Conservation (phyloP, 2,888 invertebrate species). For the Brachycybe producta region DNA sequence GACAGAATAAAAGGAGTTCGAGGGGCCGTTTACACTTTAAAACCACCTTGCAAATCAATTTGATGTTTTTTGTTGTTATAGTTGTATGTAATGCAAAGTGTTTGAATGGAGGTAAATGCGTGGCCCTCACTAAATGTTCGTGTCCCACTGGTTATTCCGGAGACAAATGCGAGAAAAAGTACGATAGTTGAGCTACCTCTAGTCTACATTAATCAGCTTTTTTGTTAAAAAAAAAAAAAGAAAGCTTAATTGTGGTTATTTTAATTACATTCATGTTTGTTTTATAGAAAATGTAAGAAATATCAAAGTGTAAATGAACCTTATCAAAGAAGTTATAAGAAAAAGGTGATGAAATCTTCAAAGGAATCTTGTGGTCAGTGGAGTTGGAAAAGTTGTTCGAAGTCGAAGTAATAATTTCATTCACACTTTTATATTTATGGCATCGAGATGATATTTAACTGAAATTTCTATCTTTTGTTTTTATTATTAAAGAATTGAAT, state of each 20-base stretch:
- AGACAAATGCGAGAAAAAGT: conserved; percentile 17
- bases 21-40: too few species aligned
- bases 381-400: conserved; percentile 16
- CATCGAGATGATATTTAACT: not conserved
- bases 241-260: too few species aligned
- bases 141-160: conserved; percentile 15
- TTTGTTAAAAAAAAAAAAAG: not conserved
- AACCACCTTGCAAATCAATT: too few species aligned
- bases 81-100: conserved; percentile 12
- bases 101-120: conserved; percentile 16
- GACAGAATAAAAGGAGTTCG: too few species aligned
- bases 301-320: conserved; percentile 14
- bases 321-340: conserved; percentile 11
- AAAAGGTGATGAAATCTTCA: conserved; percentile 4
- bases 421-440: not conserved
- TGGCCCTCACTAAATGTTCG: conserved; percentile 11
- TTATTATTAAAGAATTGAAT: conserved; percentile 7
- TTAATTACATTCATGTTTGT: not conserved
- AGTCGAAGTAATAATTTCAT: conserved; percentile 9
- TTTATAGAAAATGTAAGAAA: conserved; percentile 14
- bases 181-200: not conserved
- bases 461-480: not conserved
- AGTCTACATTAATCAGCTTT: not conserved
- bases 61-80: not conserved
- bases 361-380: conserved; percentile 14